Percentiles rank a stretch among this genome's conserved stretches.
Conservation (phyloP, 35 echinoderm and acorn worm genomes). For the Heliocidaris erythrogramma region DNA sequence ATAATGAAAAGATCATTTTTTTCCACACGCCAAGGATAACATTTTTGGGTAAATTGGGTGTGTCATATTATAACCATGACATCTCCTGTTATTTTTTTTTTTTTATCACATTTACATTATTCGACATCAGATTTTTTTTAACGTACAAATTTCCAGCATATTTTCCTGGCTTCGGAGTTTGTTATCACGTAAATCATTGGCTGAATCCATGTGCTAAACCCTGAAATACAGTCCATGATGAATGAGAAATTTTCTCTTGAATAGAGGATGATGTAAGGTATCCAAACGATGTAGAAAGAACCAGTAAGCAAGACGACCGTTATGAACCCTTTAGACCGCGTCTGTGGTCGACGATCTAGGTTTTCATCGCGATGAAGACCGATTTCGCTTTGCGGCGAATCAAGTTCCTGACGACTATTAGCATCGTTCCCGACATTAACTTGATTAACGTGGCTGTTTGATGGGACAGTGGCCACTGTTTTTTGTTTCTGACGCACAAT, state of each 20-base stretch:
- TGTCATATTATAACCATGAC: no score
- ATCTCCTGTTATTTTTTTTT: no score
- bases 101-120: no score
- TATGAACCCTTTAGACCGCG: background rate
- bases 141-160: background rate
- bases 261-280: background rate
- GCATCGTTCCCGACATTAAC: background rate
- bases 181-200: background rate
- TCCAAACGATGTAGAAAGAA: background rate
- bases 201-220: background rate
- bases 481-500: background rate
- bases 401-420: no score
- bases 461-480: background rate
- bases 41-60: no score
- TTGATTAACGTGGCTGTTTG: background rate
- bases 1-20: no score
- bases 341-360: background rate
- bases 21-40: no score
- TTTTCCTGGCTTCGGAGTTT: background rate
- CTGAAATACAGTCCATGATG: background rate
- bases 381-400: no score
- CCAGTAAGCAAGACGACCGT: background rate
- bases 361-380: background rate
- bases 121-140: no score
- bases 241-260: no score